These are phyloP conservation scores for Aproaerema taeniolella DNA, from an alignment of 2,888 invertebrate genomes.

Conservation along the genomic window DNA sequence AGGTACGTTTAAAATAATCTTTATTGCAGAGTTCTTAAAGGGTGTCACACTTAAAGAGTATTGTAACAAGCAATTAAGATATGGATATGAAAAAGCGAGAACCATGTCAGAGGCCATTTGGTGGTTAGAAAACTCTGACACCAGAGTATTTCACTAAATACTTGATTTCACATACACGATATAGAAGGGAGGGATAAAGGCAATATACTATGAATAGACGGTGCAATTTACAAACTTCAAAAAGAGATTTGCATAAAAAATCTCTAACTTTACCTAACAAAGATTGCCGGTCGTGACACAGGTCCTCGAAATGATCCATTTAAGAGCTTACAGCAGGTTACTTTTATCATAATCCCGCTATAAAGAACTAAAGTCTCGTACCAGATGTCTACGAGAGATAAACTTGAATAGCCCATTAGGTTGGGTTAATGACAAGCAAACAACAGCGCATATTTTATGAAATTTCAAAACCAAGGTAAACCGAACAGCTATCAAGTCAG, in stretches of 20 bases:
- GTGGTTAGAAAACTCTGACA: too few relatives aligned
- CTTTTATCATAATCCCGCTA: conserved; percentile 39
- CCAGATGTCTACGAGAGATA: conserved; percentile 54
- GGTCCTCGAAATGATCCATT: conserved; percentile 16
- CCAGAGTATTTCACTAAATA: too few relatives aligned
- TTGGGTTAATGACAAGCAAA: conserved; percentile 15
- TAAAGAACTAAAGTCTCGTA: conserved; percentile 37
- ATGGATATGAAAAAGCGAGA: too few relatives aligned
- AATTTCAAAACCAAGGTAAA: background rate
- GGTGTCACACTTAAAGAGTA: too few relatives aligned
- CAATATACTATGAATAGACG: background rate
- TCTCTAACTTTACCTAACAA: background rate
- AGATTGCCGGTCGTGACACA: conserved; percentile 4
- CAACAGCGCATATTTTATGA: background rate
- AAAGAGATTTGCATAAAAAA: background rate
- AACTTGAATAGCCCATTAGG: conserved; percentile 50
- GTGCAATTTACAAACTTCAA: background rate
- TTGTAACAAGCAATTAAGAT: too few relatives aligned
- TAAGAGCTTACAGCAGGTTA: conserved; percentile 10
- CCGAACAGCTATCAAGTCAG: background rate
- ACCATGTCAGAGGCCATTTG: too few relatives aligned
- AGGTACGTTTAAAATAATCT: too few relatives aligned
- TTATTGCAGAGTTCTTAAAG: too few relatives aligned
- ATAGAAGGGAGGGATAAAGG: background rate
- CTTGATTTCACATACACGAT: background rate